Percentiles rank a stretch among this genome's conserved stretches.
phyloP scores from a whole-genome alignment of 2,113 vertebrate species.

The Narcine bancroftii region DNA sequence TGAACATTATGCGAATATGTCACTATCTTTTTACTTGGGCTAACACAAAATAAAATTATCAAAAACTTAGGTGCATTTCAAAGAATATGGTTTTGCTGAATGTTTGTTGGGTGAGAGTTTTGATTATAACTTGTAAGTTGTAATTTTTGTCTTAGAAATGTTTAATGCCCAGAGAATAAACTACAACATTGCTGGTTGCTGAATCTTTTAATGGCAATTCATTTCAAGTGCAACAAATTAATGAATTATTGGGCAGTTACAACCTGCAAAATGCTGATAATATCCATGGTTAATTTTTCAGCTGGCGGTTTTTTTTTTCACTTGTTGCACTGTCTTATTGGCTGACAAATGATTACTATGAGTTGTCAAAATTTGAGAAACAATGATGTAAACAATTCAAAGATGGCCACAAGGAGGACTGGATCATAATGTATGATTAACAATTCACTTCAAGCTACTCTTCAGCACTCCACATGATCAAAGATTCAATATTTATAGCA shows the following conservation, averaged over 20 bases:
- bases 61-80: not conserved
- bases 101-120: not conserved
- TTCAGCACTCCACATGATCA: not conserved
- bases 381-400: not conserved
- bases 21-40: not conserved
- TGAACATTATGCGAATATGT: not conserved
- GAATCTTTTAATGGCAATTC: slow-evolving; percentile 1
- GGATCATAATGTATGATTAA: not conserved
- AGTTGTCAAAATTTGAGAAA: not conserved
- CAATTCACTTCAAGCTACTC: not conserved
- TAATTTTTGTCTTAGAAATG: not conserved
- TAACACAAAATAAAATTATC: not conserved
- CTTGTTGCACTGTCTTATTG: not conserved
- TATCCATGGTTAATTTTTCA: not conserved
- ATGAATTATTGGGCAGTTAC: not conserved
- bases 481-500: not conserved
- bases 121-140: not conserved
- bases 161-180: not conserved
- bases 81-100: not conserved
- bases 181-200: not conserved
- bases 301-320: not conserved
- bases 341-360: not conserved
- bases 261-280: not conserved
- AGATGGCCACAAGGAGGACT: too few species aligned
- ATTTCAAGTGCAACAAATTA: not conserved